phyloP scores from a whole-genome alignment of 2,797 vertebrate genomes.

The Bryconaethiops microstoma region DNA sequence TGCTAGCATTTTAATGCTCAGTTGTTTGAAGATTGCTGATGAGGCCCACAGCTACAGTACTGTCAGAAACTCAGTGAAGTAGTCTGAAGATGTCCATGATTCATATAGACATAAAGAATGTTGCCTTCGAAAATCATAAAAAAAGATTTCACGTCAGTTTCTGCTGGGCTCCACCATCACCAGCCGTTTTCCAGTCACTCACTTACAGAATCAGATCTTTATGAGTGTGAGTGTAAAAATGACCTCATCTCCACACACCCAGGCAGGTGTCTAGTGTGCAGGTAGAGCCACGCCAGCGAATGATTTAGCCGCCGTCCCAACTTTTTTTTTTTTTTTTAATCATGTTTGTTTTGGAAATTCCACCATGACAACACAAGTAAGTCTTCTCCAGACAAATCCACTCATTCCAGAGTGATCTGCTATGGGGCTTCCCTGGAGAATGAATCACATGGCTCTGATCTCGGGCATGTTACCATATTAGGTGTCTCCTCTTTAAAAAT shows the following conservation, averaged over 20 bases:
- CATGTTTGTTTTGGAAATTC: constrained; percentile 45
- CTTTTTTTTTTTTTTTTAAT: background rate
- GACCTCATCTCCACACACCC: constrained; percentile 19
- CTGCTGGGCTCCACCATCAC: background rate
- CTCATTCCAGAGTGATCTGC: constrained; percentile 26
- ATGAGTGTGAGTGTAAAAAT: background rate
- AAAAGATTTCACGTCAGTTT: too few relatives aligned
- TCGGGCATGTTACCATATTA: constrained; percentile 35
- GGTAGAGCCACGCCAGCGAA: constrained; percentile 31
- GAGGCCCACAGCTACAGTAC: too few relatives aligned
- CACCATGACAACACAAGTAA: constrained; percentile 42
- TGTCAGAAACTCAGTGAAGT: too few relatives aligned
- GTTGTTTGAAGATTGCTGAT: too few relatives aligned
- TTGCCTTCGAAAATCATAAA: background rate
- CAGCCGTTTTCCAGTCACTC: background rate
- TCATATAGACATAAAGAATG: background rate
- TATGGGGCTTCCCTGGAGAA: constrained; percentile 49
- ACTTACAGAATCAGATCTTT: background rate
- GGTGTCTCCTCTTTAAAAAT: constrained; percentile 25
- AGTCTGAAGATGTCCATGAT: background rate
- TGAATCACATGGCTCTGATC: constrained; percentile 47
- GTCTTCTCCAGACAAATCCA: constrained; percentile 39
- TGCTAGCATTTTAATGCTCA: too few relatives aligned
- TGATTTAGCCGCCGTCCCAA: constrained; percentile 21
- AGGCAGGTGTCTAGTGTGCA: constrained; percentile 36